Evolutionary conservation across 2,888 invertebrate genomes (phyloP).

Genomic region (Hirudinaria manillensis): DNA sequence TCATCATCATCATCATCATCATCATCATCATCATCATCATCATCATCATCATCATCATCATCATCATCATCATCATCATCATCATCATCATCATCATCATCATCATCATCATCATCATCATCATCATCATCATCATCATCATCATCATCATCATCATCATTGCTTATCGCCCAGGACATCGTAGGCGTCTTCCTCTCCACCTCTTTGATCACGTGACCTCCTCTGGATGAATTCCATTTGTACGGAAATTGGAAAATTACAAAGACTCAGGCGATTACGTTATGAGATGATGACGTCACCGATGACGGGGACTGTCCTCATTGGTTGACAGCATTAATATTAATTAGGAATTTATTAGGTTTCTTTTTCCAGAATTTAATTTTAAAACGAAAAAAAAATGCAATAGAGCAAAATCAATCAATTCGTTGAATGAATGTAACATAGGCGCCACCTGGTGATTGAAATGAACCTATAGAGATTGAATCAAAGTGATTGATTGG

Average conservation of each 20-base stretch:
- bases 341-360: no score
- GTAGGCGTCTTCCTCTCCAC: background rate
- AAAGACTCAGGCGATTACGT: background rate
- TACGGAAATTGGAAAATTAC: no score
- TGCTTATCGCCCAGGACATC: no score
- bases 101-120: slow-evolving; percentile 30
- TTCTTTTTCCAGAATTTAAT: no score
- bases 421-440: no score
- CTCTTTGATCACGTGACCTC: slow-evolving; percentile 4
- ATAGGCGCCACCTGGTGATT: no score
- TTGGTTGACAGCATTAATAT: background rate
- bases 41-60: slow-evolving; percentile 21
- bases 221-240: background rate
- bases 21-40: slow-evolving; percentile 27
- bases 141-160: slow-evolving; percentile 29
- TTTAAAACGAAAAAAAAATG: no score
- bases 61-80: slow-evolving; percentile 25
- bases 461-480: no score
- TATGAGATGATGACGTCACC: background rate
- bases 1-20: slow-evolving; percentile 20
- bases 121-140: slow-evolving; percentile 27
- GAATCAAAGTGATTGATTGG: no score
- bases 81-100: slow-evolving; percentile 24
- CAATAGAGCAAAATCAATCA: no score
- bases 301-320: background rate